Base-by-base conservation (phyloP, 2,797 vertebrate genomes). In the Chromobotia macracanthus region DNA sequence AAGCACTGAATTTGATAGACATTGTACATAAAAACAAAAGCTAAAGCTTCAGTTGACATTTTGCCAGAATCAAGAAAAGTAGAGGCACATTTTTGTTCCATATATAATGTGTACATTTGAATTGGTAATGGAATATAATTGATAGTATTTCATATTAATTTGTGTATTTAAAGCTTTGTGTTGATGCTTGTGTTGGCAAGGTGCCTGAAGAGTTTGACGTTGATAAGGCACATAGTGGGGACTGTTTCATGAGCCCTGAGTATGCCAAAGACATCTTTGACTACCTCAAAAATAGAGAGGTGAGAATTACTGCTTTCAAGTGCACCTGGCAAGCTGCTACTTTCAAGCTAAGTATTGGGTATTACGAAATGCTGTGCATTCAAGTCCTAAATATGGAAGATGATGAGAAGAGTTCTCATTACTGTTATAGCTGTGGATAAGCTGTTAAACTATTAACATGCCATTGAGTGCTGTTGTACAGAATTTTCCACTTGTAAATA, bases 191-290 rank as follows among this genome's bases (percentile, higher is more conserved):
- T 51, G 41, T 31, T 60, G 55, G 58, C 23, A 79, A 96, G 94
- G 75, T 92, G 21, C 86, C 89, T 0, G 72, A 44, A 8, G 85
- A 93, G 80, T 95, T 96, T 71, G 93, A 95, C 83, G 90, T 94
- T 2, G 96, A 96, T 87, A 87, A 90, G 0, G 90, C 93, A 41
- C 85, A 93, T 75, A 74, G 83, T 0, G 88, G 86, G 0, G 94
- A 97, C 87, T 90, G 86, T 50, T 89, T 87, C 0, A 84, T 94
- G 90, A 94, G 15, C 3, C 89, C 95, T 0, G 89, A 94, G 79
- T 98, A 99, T 0, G 93, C 92, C 7, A 93, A 94, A 85, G 96
- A 97, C 1, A 95, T 98, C 85, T 98, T 98, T 0, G 90, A 85
- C 77, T 97, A 98, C 87, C 93, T 98, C 86, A 93, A 90, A 51